Evolutionary conservation across 2,888 invertebrate genomes (phyloP).

Genomic region (Eupithecia subfuscata): DNA sequence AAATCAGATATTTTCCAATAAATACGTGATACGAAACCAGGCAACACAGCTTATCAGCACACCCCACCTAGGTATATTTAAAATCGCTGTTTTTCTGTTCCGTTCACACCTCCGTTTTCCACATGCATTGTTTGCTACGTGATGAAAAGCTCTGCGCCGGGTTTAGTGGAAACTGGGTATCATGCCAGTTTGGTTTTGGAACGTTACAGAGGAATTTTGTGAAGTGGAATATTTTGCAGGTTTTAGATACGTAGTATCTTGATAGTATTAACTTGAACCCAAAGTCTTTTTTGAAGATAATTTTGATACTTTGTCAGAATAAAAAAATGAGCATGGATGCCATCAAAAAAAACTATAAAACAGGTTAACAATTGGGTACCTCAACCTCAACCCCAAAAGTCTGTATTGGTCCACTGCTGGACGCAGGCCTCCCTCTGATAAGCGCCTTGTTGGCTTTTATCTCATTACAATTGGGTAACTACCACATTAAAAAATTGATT

Average conservation of each 20-base stretch:
- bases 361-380: too few species aligned
- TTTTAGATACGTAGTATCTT: background rate
- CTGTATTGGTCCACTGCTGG: too few species aligned
- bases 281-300: background rate
- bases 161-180: conserved; percentile 30
- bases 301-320: background rate
- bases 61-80: conserved; percentile 34
- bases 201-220: background rate
- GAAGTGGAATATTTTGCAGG: background rate
- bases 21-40: conserved; percentile 3
- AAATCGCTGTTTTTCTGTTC: conserved; percentile 24
- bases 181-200: conserved; percentile 1
- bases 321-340: background rate
- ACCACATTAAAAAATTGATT: too few species aligned
- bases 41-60: background rate
- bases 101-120: conserved; percentile 38
- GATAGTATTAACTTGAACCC: background rate
- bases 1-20: background rate
- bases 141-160: conserved; percentile 34
- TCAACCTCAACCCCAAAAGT: too few species aligned
- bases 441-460: too few species aligned
- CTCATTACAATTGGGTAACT: too few species aligned
- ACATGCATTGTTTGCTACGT: conserved; percentile 41
- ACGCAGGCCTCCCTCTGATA: too few species aligned
- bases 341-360: background rate